Percentiles rank a stretch among this genome's conserved stretches.
Conservation (phyloP, 2,888 invertebrate species). For the Piscicola geometra region DNA sequence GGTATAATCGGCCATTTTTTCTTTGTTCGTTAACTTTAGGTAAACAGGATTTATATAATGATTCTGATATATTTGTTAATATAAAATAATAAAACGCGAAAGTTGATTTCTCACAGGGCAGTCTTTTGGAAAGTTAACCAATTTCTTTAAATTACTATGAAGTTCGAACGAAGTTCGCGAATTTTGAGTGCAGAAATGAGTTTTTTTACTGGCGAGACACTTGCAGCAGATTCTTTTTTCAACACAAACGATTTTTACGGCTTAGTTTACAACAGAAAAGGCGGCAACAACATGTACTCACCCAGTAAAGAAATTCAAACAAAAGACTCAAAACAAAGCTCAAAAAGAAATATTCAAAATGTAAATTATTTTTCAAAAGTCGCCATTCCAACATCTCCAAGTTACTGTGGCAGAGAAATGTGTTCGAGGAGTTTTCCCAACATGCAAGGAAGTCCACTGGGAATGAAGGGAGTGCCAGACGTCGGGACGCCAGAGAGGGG, state of each 20-base stretch:
- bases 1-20: no score
- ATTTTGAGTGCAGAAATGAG: background rate
- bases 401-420: background rate
- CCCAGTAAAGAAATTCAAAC: background rate
- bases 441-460: background rate
- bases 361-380: no score
- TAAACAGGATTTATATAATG: no score
- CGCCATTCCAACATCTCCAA: background rate
- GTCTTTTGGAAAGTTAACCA: no score
- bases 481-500: background rate
- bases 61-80: no score
- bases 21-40: no score
- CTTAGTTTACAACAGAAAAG: background rate
- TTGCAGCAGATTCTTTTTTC: background rate
- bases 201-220: background rate
- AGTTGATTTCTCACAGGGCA: no score
- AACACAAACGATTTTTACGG: background rate
- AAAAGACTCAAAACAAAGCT: background rate
- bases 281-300: background rate
- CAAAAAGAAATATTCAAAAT: background rate
- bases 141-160: no score
- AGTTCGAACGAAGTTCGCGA: no score
- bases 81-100: no score
- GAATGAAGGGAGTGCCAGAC: no score
- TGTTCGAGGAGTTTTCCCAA: conserved; percentile 1